phyloP scores from a whole-genome alignment of 1,140 invertebrate species.

The Neomicropteryx cornuta region DNA sequence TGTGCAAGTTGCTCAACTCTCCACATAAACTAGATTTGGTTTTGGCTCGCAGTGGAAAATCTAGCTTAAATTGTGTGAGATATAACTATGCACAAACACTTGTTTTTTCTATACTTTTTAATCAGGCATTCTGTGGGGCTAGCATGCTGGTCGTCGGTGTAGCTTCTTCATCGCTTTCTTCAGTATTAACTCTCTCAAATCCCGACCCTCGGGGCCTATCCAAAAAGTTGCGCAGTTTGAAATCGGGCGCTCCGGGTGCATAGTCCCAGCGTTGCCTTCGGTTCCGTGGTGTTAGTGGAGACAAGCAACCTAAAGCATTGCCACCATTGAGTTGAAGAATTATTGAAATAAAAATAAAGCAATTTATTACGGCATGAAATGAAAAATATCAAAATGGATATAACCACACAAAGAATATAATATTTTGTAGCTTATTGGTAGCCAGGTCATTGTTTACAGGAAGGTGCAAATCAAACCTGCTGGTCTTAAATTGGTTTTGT shows the following conservation, averaged over 20 bases:
- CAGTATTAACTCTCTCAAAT: constrained; percentile 34
- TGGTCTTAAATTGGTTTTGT: no score
- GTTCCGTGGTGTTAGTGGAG: constrained; percentile 16
- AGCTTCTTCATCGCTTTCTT: constrained; percentile 36
- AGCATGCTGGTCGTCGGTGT: constrained; percentile 29
- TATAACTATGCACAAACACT: neutral
- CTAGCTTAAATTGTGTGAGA: neutral
- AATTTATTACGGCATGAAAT: no score
- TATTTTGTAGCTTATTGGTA: no score
- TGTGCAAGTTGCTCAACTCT: no score
- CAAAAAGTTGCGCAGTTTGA: constrained; percentile 32
- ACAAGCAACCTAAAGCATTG: constrained; percentile 16
- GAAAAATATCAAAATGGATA: no score
- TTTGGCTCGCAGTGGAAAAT: neutral
- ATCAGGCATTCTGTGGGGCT: constrained; percentile 21
- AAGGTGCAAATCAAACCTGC: no score
- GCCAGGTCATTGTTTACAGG: no score
- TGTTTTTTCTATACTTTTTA: constrained; percentile 14
- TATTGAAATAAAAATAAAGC: no score
- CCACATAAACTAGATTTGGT: no score
- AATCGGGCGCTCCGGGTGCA: constrained; percentile 27
- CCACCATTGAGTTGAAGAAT: no score
- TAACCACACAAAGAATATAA: no score
- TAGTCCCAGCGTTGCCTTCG: constrained; percentile 35
- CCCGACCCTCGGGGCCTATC: constrained; percentile 25